phyloP scores from a whole-genome alignment of 2,797 vertebrate species.

The Chiloscyllium punctatum region DNA sequence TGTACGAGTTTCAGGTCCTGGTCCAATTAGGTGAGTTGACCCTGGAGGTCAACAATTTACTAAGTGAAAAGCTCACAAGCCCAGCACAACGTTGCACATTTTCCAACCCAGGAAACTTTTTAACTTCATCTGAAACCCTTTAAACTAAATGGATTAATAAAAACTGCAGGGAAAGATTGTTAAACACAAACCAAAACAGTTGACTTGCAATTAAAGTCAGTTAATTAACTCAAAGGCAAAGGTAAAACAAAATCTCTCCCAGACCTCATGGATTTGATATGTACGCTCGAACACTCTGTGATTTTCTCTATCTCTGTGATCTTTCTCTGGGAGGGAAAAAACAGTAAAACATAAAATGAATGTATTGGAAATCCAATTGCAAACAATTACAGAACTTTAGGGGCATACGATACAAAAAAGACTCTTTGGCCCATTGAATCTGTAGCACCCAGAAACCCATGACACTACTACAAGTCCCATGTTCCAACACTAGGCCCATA shows the following conservation, averaged over 20 bases:
- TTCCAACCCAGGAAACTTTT: neutral
- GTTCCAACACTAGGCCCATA: too few species aligned
- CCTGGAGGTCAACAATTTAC: neutral
- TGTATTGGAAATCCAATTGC: too few species aligned
- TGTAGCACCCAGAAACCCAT: too few species aligned
- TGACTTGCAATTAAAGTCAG: neutral
- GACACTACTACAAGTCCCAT: too few species aligned
- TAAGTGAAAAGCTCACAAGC: neutral
- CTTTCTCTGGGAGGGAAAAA: too few species aligned
- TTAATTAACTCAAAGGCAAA: neutral
- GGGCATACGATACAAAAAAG: too few species aligned
- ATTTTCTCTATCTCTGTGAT: too few species aligned
- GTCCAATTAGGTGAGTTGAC: neutral
- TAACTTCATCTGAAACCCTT: neutral
- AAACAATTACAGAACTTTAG: too few species aligned
- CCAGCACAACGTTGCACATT: neutral
- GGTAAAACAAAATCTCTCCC: neutral
- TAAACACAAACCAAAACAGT: neutral
- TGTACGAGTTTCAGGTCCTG: neutral
- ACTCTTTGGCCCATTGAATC: too few species aligned
- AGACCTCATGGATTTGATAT: too few species aligned
- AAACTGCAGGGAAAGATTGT: neutral
- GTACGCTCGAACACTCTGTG: too few species aligned
- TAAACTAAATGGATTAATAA: neutral
- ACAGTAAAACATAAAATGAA: too few species aligned